Conservation (phyloP, 1,140 invertebrate species). For the Zeugodacus cucurbitae region DNA sequence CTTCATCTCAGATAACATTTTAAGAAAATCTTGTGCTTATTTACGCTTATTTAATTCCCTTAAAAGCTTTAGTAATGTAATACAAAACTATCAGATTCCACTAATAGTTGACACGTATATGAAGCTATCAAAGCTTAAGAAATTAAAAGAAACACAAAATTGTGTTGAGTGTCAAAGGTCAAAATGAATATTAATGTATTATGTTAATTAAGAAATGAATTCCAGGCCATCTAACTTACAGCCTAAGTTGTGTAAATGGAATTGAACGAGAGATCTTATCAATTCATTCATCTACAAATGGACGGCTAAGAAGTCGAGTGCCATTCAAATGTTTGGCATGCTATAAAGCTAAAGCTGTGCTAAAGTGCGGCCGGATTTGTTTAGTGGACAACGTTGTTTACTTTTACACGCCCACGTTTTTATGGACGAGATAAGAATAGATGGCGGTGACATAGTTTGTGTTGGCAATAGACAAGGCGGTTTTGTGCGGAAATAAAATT, state of each 20-base stretch:
- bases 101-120: neutral
- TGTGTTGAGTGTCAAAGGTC: neutral
- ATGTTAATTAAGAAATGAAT: constrained; percentile 38
- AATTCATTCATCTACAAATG: constrained; percentile 37
- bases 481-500: neutral
- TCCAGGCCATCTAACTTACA: neutral
- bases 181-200: constrained; percentile 1
- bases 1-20: neutral
- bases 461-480: neutral
- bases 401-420: constrained; percentile 1
- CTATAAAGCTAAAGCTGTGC: neutral
- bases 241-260: neutral
- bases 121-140: neutral
- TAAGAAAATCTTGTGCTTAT: neutral
- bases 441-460: neutral
- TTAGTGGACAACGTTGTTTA: neutral
- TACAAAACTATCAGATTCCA: neutral
- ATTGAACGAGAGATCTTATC: constrained; percentile 31
- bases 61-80: neutral
- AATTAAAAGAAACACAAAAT: neutral
- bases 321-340: neutral
- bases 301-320: neutral
- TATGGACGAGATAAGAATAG: neutral
- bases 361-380: neutral
- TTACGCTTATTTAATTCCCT: neutral